A percentile compares a stretch with the other conserved stretches of the same genome.
These are phyloP conservation scores for Dromaius novaehollandiae DNA, from an alignment of 2,113 vertebrate species.

Conservation along the genomic window DNA sequence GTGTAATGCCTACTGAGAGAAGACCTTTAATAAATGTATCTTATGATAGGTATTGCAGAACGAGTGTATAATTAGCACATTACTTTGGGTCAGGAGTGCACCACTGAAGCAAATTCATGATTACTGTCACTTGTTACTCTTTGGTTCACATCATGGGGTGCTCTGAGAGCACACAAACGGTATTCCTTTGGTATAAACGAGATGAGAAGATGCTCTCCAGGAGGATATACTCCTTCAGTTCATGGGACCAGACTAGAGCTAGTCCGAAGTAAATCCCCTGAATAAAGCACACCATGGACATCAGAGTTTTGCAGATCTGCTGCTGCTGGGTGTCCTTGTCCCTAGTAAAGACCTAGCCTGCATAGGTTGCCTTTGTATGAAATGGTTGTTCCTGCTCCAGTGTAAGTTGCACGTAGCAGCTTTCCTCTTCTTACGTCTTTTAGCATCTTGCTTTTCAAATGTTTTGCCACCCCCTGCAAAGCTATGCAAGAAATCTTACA, in stretches of 20 bases:
- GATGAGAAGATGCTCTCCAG: neutral
- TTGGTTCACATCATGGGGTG: neutral
- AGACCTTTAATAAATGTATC: neutral
- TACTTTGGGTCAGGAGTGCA: neutral
- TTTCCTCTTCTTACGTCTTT: neutral
- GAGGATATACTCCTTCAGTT: accelerated
- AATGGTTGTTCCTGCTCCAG: neutral
- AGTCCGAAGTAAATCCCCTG: neutral
- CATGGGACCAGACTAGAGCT: neutral
- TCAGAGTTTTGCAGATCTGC: neutral
- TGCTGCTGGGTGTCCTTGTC: neutral
- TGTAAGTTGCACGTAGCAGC: neutral
- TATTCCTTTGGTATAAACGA: neutral
- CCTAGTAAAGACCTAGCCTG: neutral
- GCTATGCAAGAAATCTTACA: neutral
- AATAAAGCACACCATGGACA: neutral
- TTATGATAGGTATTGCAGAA: neutral
- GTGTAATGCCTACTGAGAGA: neutral
- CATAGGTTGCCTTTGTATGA: neutral
- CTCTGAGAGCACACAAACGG: neutral
- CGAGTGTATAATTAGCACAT: neutral
- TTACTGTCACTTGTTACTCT: neutral
- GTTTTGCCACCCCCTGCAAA: neutral
- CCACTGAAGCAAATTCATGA: neutral
- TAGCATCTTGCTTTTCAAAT: neutral